Base-by-base conservation (phyloP, 2,797 vertebrate species). In the Mormyrops attenuatus region DNA sequence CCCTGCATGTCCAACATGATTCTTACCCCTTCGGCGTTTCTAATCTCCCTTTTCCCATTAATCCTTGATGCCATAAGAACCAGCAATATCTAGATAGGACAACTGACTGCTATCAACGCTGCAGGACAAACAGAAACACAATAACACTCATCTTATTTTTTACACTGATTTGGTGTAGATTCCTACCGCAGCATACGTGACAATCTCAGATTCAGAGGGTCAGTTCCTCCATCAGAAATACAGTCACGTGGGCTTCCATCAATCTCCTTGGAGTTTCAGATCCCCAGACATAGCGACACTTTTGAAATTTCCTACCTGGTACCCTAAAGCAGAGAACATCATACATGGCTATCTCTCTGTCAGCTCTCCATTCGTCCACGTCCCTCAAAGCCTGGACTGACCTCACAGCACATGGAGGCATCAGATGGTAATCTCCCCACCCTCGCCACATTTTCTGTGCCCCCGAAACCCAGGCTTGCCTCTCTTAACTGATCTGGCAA, bases 401-500 rank as follows among this genome's bases (percentile, higher is more conserved):
- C 86, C 86, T 87, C 52, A 41, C 30, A 41, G 17, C 53, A 60
- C 30, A 87, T n/a, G 86, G 34, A 60, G 86, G 60, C 34, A n/a
- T 87, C 17, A 60, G 52, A 38, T 60, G 52, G 4, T 60, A 44
- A 87, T 57, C 86, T 60, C 49, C 34, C 17, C 34, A 13, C 53
- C 86, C 86, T 87, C 50, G 15, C 20, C 30, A 38, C 86, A 38
- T 87, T 38, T 38, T 44, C 86, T 57, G 50, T 41, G 50, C 52
- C 49, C 49, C 49, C 22, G 5, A 85, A 49, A 84, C n/a, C 82
- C 34, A 22, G 5, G 22, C 86, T 87, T 34, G 15, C 30, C 34
- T 87, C 53, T n/a, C 86, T 87, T 57, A 57, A 60, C 86, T 55
- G 26, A 87, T 87, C 86, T 60, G 52, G 30, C 50, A 38, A 38